Evolutionary conservation across 2,113 vertebrate species (phyloP).

Genomic region (Zingel zingel): DNA sequence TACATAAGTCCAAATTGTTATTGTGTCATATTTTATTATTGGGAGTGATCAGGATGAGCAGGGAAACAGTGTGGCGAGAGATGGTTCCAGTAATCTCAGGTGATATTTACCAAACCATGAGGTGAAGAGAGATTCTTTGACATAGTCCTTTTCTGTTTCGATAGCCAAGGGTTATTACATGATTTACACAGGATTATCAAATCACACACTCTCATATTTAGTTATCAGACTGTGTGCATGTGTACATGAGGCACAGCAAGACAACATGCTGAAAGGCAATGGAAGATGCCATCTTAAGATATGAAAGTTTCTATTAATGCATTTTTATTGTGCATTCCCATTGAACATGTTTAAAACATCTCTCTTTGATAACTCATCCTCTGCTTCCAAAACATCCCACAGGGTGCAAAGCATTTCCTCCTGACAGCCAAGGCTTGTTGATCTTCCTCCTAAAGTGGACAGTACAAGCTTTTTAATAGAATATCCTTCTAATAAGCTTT

Average conservation of each 20-base stretch:
- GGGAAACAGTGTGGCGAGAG: background rate
- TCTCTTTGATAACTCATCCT: conserved; percentile 20
- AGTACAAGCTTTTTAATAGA: conserved; percentile 25
- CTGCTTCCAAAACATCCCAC: conserved; percentile 20
- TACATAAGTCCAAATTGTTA: conserved; percentile 60
- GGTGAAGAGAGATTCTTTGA: background rate
- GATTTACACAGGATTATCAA: conserved; percentile 31
- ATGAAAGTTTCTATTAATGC: conserved; percentile 12
- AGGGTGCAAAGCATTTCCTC: conserved; percentile 15
- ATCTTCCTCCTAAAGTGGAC: conserved; percentile 37
- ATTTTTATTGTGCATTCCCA: conserved; percentile 13
- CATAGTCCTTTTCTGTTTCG: background rate
- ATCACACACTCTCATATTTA: background rate
- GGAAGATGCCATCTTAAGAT: conserved; percentile 10
- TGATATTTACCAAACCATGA: conserved; percentile 9
- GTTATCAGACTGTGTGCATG: conserved; percentile 8
- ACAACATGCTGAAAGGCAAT: conserved; percentile 23
- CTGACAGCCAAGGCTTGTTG: conserved; percentile 13
- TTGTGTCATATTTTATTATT: conserved; percentile 62
- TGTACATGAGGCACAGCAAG: background rate
- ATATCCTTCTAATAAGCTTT: conserved; percentile 34
- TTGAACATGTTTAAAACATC: conserved; percentile 33
- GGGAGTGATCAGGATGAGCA: conserved; percentile 29
- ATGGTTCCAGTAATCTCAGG: conserved; percentile 18
- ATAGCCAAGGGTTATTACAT: conserved; percentile 14